Base-by-base conservation (phyloP, 2,113 vertebrate genomes). In the Hippolais icterina region DNA sequence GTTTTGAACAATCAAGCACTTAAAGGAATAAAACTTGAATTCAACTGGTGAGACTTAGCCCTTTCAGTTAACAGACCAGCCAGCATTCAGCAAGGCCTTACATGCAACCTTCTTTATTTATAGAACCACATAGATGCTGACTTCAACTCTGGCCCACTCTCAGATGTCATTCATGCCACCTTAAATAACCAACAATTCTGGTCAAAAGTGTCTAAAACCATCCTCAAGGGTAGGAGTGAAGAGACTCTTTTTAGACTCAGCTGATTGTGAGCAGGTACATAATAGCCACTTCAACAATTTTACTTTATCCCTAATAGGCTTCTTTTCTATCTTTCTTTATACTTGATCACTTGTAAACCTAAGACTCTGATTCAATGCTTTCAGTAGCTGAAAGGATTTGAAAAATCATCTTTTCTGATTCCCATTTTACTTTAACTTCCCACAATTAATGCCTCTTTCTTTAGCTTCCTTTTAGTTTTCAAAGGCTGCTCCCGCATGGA, bases 381-480 rank as follows among this genome's bases (percentile, higher is more conserved):
- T 64, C 57, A 69, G 76, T 10, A 86, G 49, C 33, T 92, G 39
- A 76, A 92, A 68, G 37, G 23, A 80, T 83, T 80, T 74, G 29
- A 80, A 90, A 61, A 86, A 68, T 56, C 29, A 64, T 82, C 56
- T 88, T 69, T 85, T 89, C 63, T 27, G 22, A 90, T 85, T 72
- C 68, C 57, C 25, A 61, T 88, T 85, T 93, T 90, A 91, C 46
- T 69, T 65, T 95, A 91, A 68, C 66, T 79, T 94, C 41, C 28
- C 66, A 76, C n/a, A 91, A 89, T 95, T 94, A 92, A 83, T 87
- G 41, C 6, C 41, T 46, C 69, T 91, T 79, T 76, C 70, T 82
- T 91, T 64, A 42, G 27, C 33, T 69, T 90, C 61, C 78, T 87
- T 87, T 93, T 71, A 78, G n/a, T 24, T 91, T 91, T 87, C 56